These are phyloP conservation scores for Callorhinus ursinus DNA, from an alignment of 2,113 vertebrate genomes.

Conservation along the genomic window DNA sequence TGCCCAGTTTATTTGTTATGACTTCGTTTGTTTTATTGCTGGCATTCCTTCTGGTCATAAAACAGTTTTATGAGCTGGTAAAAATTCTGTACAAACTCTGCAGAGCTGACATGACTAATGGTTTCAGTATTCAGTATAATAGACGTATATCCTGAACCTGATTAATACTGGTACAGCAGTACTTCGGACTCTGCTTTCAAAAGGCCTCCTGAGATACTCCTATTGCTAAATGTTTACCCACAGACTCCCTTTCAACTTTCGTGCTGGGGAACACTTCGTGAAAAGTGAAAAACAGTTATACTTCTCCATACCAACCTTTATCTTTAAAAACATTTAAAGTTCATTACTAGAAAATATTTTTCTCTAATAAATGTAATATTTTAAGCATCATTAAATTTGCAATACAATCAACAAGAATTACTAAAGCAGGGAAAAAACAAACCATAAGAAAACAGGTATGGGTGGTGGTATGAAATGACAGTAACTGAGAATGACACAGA, in stretches of 20 bases:
- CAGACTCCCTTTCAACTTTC: neutral
- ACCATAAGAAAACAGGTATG: neutral
- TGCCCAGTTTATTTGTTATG: neutral
- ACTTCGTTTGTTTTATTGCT: neutral
- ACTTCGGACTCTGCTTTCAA: neutral
- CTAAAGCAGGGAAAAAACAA: neutral
- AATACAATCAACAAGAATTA: neutral
- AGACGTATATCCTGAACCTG: fast-evolving
- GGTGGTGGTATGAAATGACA: neutral
- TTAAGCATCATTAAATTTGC: neutral
- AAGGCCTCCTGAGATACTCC: neutral
- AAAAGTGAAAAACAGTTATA: neutral
- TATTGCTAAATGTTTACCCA: neutral
- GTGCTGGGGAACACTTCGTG: fast-evolving
- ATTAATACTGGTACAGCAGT: fast-evolving
- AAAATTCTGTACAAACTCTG: neutral
- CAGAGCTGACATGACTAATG: neutral
- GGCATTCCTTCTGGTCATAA: slow-evolving; percentile 49
- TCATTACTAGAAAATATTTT: neutral
- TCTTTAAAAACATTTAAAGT: neutral
- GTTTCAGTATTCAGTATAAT: neutral
- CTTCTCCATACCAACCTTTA: neutral
- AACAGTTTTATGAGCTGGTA: slow-evolving; percentile 57
- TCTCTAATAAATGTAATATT: neutral
- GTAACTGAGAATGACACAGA: neutral